Evolutionary conservation across 2,888 invertebrate genomes (phyloP).

Genomic region (Tanypteryx hageni): DNA sequence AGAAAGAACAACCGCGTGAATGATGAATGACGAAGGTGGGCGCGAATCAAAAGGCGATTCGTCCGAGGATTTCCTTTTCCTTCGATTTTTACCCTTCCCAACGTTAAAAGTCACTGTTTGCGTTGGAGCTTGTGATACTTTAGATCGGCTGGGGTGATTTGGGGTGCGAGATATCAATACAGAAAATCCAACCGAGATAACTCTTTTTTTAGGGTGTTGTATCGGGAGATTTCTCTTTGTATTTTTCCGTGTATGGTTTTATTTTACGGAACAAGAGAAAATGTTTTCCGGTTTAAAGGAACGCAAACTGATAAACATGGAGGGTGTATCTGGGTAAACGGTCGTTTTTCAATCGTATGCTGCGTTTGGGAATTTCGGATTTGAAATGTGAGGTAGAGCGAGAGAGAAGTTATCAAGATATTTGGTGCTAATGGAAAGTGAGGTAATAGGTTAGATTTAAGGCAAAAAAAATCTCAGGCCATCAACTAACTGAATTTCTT

Average conservation of each 20-base stretch:
- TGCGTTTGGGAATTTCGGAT: background rate
- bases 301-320: background rate
- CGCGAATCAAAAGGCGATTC: background rate
- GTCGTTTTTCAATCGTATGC: background rate
- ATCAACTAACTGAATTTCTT: no score
- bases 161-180: background rate
- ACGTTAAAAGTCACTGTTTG: background rate
- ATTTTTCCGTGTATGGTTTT: background rate
- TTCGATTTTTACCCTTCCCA: background rate
- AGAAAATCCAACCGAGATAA: background rate
- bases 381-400: no score
- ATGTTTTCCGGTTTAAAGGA: background rate
- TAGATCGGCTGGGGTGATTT: background rate
- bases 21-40: slow-evolving; percentile 36
- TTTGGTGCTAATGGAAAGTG: no score
- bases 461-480: no score
- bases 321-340: background rate
- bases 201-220: background rate
- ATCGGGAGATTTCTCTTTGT: background rate
- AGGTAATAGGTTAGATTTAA: no score
- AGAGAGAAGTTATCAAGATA: no score
- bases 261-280: background rate
- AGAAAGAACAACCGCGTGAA: background rate
- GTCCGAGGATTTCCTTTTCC: background rate
- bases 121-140: background rate